Evolutionary conservation across 2,797 vertebrate genomes (phyloP).

Genomic region (Petrocephalus schoutedeni): DNA sequence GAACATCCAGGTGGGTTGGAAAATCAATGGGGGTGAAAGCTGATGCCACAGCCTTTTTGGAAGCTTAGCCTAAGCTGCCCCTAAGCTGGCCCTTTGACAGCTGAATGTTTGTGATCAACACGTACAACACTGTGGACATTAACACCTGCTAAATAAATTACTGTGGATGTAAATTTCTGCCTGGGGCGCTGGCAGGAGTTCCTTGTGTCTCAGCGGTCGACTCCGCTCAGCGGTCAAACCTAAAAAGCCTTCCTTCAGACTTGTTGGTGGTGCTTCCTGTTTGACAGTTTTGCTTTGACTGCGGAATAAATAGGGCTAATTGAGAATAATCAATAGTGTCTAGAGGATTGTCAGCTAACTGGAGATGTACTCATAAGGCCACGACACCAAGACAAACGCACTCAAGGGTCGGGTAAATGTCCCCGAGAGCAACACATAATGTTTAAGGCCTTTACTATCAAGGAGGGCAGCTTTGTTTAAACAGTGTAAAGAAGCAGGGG

Average conservation of each 20-base stretch:
- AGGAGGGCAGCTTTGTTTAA: not conserved
- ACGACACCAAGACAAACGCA: slow-evolving; percentile 60
- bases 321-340: slow-evolving; percentile 60
- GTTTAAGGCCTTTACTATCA: not conserved
- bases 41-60: not conserved
- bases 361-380: slow-evolving; percentile 66
- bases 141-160: not conserved
- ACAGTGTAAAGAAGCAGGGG: not conserved
- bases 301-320: slow-evolving; percentile 54
- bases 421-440: not conserved
- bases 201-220: not conserved
- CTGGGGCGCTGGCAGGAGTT: not conserved
- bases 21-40: not conserved
- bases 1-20: not conserved
- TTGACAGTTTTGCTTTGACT: slow-evolving; percentile 55
- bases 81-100: not conserved
- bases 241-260: slow-evolving; percentile 27
- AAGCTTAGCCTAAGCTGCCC: not conserved
- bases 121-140: not conserved
- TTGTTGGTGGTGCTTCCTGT: slow-evolving; percentile 48
- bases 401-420: slow-evolving; percentile 35
- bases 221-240: not conserved
- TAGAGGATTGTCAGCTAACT: slow-evolving; percentile 62
- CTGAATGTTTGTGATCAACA: not conserved
- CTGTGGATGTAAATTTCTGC: not conserved